Base-by-base conservation (phyloP, 1,140 invertebrate genomes). In the Lepidurus apus region DNA sequence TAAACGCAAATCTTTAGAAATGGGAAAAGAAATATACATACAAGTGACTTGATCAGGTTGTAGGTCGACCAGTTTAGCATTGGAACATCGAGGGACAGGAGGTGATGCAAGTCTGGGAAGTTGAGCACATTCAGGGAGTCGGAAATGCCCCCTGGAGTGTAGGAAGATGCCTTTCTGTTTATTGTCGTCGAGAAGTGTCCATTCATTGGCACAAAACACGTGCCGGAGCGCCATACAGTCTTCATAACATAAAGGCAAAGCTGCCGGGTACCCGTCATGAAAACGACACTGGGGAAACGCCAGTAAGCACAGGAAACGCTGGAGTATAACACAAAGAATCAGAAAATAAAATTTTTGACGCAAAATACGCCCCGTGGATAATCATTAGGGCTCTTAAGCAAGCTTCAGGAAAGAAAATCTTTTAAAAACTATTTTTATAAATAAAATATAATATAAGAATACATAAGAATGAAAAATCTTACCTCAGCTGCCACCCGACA, bases 191-290 rank as follows among this genome's bases (percentile, higher is more conserved):
- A 97, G 91, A 43, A 94, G 84, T 21, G 93, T 91, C 95, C 95
- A 97, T 83, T 97, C 93, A 82, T 93, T 93, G 84, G 94, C 95
- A 86, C 96, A 98, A 85, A 97, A 94, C 81, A 95, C 89, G 83
- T 94, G 90, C 83, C 91, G 91, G 7, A 96, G 92, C 42, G 95
- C 95, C 82, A 94, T 90, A 84, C 96, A 79, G 83, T 97, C 95
- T 88, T 98, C 95, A 82, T 93, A 94, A 87, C 93, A 97, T 11
- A 95, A 85, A 21, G 93, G 93, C 79, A 95, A 85, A 42, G 85
- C 86, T 17, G 85, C 82, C 73, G 88, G 82, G 17, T 85, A 81
- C 13, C 85, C 86, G 78, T 89, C 88, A 17, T 89, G 88, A 81
- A 91, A 84, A 65, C 90, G 86, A 84, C 96, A 98, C 83, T 93